Base-by-base conservation (phyloP, 2,888 invertebrate genomes). In the Tholera decimalis region DNA sequence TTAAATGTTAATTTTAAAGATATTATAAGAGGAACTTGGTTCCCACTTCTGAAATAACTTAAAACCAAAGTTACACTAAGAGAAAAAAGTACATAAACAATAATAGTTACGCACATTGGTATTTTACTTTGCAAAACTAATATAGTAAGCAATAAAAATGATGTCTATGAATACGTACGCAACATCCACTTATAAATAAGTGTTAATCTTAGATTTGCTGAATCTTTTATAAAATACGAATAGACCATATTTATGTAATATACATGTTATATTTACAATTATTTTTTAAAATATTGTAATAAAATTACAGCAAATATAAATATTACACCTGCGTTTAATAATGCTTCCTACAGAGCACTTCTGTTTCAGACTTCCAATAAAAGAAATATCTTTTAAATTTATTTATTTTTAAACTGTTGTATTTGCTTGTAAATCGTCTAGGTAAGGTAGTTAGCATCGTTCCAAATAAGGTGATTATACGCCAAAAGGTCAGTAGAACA, bases 401-500 rank as follows among this genome's bases (percentile, higher is more conserved):
- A 9, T 22, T 43, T 6, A 3, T 37, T 20, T 49, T 73, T 70
- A 60, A 39, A 22, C 50, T 43, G 33, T 51, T 47, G 35, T 59
- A 33, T 22, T 22, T 76, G 37, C 39, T 76, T 62, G 58, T 26
- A 33, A 46, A 54, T 49, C 8, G 9, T 57, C 49, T 20, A 57
- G 3, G 11, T 61, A 60, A 59, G 39, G 3, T 61, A 49, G 47
- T 26, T 72, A 63, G 39, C 30, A 24, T 67, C 46, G 69, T 80
- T 77, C 28, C 47, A 72, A 59, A 55, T 59, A 60, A 22, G 70
- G 72, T 70, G 68, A 70, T 63, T 75, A 50, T 71, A 77, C 73
- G 83, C 80, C 83, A 84, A 83, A 56, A 73, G 70, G 67, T 83
- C 62, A 56, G 69, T 83, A 83, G 83, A 57, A 72, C 56, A 54